Percentiles rank a stretch among this genome's conserved stretches.
These are phyloP conservation scores for Xylota sylvarum DNA, from an alignment of 2,888 invertebrate genomes.

Conservation along the genomic window DNA sequence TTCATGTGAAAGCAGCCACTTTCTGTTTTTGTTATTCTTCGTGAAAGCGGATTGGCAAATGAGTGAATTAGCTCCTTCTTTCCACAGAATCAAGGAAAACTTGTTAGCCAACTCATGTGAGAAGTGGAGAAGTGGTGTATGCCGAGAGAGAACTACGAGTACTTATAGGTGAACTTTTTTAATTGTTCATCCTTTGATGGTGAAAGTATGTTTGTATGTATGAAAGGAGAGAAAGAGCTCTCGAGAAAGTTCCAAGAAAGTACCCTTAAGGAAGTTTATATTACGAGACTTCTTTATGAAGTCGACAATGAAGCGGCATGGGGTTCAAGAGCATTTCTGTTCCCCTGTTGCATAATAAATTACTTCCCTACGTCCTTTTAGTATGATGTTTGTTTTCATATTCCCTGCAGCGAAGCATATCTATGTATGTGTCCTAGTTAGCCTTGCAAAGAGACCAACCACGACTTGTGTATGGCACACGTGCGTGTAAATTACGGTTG, in stretches of 20 bases:
- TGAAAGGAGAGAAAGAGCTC: slow-evolving; percentile 5
- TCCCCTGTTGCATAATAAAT: slow-evolving; percentile 30
- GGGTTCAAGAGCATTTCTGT: slow-evolving; percentile 28
- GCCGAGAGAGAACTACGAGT: slow-evolving; percentile 11
- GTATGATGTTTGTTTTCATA: background rate
- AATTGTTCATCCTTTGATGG: slow-evolving; percentile 29
- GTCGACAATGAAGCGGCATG: background rate
- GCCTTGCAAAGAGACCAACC: background rate
- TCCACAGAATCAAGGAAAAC: slow-evolving; percentile 2
- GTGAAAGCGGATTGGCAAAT: background rate
- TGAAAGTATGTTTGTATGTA: background rate
- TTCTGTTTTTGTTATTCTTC: background rate
- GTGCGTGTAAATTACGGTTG: background rate
- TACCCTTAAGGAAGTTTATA: slow-evolving; percentile 33
- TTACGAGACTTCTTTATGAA: slow-evolving; percentile 1
- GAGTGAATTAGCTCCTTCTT: slow-evolving; percentile 16
- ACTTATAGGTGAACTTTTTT: slow-evolving; percentile 47
- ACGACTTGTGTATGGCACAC: background rate
- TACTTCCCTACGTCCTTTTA: background rate
- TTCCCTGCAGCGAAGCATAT: background rate
- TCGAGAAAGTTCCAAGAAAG: slow-evolving; percentile 19
- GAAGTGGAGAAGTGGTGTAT: slow-evolving; percentile 5
- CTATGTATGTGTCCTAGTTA: slow-evolving; percentile 18
- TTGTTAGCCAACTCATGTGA: slow-evolving; percentile 17
- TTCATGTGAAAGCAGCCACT: background rate